Conservation (phyloP, 2,888 invertebrate species). For the Ophioninae sp. region DNA sequence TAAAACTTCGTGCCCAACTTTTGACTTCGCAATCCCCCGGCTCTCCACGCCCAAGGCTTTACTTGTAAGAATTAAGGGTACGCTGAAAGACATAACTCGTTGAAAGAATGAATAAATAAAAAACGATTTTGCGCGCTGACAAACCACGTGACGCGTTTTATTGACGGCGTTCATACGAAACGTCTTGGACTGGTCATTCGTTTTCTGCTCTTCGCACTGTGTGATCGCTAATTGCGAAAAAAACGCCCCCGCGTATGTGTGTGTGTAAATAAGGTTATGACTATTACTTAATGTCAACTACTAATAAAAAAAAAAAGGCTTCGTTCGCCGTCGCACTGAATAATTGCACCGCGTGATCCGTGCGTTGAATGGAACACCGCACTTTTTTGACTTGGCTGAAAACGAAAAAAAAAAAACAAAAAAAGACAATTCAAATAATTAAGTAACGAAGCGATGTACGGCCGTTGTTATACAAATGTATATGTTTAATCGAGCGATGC, state of each 20-base stretch:
- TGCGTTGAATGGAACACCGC: slow-evolving; percentile 59
- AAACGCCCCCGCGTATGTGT: slow-evolving; percentile 1
- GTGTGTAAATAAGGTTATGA: slow-evolving; percentile 59
- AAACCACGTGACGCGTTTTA: slow-evolving; percentile 49
- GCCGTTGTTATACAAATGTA: slow-evolving; percentile 19
- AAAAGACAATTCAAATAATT: neutral
- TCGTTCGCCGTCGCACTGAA: slow-evolving; percentile 63
- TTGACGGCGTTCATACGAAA: slow-evolving; percentile 49
- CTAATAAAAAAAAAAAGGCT: slow-evolving; percentile 41
- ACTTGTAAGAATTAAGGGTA: slow-evolving; percentile 37
- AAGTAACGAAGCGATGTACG: slow-evolving; percentile 11
- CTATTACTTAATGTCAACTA: slow-evolving; percentile 38
- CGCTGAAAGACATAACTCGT: neutral
- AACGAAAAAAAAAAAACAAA: slow-evolving; percentile 13
- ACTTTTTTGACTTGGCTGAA: slow-evolving; percentile 60
- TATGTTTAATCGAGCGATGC: slow-evolving; percentile 33
- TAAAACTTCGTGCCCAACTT: slow-evolving; percentile 17
- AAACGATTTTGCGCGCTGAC: slow-evolving; percentile 43
- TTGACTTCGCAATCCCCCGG: slow-evolving; percentile 5
- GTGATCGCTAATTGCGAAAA: neutral
- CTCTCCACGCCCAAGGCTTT: slow-evolving; percentile 45
- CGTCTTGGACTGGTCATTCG: slow-evolving; percentile 46
- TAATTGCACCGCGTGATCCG: slow-evolving; percentile 59
- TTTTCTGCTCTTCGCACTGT: slow-evolving; percentile 37
- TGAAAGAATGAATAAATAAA: slow-evolving; percentile 6